These are phyloP conservation scores for Himalopsyche phryganea DNA, from an alignment of 1,140 invertebrate species.

Conservation along the genomic window DNA sequence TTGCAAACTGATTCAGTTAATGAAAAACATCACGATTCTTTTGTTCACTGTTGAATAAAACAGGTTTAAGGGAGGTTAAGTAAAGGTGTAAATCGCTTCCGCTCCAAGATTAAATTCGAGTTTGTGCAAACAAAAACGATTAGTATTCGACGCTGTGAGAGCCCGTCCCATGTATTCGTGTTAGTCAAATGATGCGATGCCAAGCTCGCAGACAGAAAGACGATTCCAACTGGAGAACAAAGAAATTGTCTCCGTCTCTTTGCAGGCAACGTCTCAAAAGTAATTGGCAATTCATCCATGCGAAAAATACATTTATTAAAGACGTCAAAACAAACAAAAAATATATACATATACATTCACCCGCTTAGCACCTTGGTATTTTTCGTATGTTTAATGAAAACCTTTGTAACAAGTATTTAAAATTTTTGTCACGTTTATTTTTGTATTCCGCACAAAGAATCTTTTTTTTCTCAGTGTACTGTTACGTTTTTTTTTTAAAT, in stretches of 20 bases:
- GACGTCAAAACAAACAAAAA: conserved; percentile 2
- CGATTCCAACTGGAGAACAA: background rate
- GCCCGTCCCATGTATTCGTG: conserved; percentile 18
- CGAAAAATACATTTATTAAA: conserved; percentile 19
- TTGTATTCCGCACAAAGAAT: no score
- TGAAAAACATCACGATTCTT: no score
- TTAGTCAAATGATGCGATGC: conserved; percentile 26
- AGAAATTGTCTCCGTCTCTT: conserved; percentile 2
- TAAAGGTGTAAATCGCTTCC: conserved; percentile 19
- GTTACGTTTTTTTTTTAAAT: no score
- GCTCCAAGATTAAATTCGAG: conserved; percentile 24
- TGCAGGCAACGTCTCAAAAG: background rate
- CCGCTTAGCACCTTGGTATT: no score
- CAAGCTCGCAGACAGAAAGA: conserved; percentile 3
- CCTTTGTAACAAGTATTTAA: no score
- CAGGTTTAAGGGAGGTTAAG: background rate
- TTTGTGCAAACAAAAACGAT: conserved; percentile 28
- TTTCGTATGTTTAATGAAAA: no score
- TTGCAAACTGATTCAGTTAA: no score
- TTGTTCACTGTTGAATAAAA: background rate
- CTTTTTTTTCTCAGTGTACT: no score
- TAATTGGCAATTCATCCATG: conserved; percentile 20
- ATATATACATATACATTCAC: no score
- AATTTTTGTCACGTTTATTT: no score
- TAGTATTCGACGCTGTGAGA: conserved; percentile 17